Conservation (phyloP, 2,888 invertebrate genomes). For the Mycalesis mineus region DNA sequence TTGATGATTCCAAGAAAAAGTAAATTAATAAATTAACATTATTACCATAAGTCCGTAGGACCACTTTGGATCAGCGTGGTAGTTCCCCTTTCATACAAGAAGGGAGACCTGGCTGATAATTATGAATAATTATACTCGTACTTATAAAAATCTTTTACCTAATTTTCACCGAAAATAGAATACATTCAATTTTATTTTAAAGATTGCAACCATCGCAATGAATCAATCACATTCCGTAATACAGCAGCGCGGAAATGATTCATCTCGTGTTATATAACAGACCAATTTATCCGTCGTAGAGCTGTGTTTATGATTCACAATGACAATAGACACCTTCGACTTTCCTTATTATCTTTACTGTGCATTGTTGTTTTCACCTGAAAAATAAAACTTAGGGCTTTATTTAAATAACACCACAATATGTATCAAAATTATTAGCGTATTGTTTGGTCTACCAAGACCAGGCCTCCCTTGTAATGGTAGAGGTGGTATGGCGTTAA, state of each 20-base stretch:
- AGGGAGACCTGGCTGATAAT: no score
- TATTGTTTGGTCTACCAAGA: no score
- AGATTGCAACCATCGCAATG: background rate
- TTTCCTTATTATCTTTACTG: slow-evolving; percentile 14
- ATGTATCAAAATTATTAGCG: no score
- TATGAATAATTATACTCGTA: no score
- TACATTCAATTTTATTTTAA: background rate
- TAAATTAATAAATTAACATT: no score
- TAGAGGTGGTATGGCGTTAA: no score
- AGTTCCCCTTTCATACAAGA: no score
- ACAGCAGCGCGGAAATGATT: slow-evolving; percentile 7
- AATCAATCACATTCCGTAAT: background rate
- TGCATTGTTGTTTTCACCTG: slow-evolving; percentile 5
- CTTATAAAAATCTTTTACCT: no score
- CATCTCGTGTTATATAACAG: slow-evolving; percentile 3
- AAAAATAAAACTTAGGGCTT: background rate
- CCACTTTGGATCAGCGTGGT: no score
- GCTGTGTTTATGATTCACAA: slow-evolving; percentile 2
- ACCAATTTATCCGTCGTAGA: slow-evolving; percentile 4
- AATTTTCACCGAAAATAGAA: background rate
- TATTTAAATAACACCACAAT: background rate
- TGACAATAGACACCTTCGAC: slow-evolving; percentile 6
- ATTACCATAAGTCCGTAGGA: no score
- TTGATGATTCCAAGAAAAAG: no score
- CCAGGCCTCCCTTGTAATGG: no score